These are phyloP conservation scores for Antennarius striatus DNA, from an alignment of 2,113 vertebrate genomes.

Conservation along the genomic window DNA sequence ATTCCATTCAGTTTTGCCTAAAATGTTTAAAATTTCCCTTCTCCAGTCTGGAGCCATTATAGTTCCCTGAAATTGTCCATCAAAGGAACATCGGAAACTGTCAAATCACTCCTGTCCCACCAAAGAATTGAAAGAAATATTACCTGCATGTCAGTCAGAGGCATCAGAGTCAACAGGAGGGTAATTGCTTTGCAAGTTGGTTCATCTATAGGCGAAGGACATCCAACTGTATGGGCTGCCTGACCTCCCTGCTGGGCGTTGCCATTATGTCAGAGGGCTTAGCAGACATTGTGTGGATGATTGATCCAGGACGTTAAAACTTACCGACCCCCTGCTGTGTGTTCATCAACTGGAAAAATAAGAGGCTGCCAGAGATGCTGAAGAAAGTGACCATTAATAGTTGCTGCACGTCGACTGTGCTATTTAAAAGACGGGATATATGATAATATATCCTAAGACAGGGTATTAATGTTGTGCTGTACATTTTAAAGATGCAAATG, in stretches of 20 bases:
- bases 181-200: neutral
- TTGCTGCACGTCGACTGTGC: neutral
- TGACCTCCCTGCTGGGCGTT: neutral
- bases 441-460: too few relatives aligned
- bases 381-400: neutral
- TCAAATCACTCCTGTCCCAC: neutral
- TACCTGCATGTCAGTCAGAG: conserved; percentile 2
- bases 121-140: neutral
- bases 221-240: too few relatives aligned
- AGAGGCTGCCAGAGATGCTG: neutral
- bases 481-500: too few relatives aligned
- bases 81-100: neutral
- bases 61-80: neutral
- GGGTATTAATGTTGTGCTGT: too few relatives aligned
- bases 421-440: neutral
- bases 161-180: conserved; percentile 2
- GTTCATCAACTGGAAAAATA: neutral
- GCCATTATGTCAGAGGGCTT: neutral
- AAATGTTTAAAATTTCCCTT: too few relatives aligned
- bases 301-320: neutral
- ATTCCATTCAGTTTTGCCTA: too few relatives aligned
- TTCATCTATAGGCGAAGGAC: neutral
- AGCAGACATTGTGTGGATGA: neutral
- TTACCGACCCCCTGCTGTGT: neutral
- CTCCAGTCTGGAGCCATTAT: too few relatives aligned